These are phyloP conservation scores for Astyanax mexicanus DNA, from an alignment of 2,797 vertebrate species.

Conservation along the genomic window DNA sequence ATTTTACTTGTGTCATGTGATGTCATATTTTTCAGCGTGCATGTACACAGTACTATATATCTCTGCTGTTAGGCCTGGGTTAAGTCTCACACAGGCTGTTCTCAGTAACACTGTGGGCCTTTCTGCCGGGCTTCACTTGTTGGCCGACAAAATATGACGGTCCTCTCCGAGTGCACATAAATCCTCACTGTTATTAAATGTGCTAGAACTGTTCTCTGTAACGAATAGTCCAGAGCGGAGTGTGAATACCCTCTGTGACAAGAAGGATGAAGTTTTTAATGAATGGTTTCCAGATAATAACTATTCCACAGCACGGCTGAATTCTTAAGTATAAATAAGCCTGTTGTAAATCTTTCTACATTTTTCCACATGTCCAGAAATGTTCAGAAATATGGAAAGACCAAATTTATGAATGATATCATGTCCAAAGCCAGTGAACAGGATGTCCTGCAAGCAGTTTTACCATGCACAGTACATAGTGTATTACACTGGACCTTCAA, in stretches of 20 bases:
- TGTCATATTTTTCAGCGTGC: too few relatives aligned
- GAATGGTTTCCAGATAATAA: neutral
- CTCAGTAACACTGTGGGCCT: too few relatives aligned
- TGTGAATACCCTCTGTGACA: neutral
- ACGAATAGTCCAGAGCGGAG: neutral
- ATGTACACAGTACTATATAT: neutral
- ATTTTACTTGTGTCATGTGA: too few relatives aligned
- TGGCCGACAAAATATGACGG: neutral
- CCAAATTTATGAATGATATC: neutral
- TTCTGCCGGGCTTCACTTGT: neutral
- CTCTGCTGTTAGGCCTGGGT: too few relatives aligned
- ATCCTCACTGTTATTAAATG: neutral
- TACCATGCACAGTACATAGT: neutral
- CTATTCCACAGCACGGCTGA: neutral
- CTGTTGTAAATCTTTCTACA: neutral
- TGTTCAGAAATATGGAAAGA: constrained; percentile 1
- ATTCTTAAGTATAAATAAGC: neutral
- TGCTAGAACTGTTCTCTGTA: neutral
- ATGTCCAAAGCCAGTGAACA: neutral
- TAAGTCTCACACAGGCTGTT: too few relatives aligned
- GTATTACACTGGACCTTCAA: neutral
- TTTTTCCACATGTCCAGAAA: neutral
- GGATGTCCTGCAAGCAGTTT: neutral
- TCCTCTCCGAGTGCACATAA: neutral
- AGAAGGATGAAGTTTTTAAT: neutral